Conservation (phyloP, 1,140 invertebrate species). For the Drosophila chauvacae region DNA sequence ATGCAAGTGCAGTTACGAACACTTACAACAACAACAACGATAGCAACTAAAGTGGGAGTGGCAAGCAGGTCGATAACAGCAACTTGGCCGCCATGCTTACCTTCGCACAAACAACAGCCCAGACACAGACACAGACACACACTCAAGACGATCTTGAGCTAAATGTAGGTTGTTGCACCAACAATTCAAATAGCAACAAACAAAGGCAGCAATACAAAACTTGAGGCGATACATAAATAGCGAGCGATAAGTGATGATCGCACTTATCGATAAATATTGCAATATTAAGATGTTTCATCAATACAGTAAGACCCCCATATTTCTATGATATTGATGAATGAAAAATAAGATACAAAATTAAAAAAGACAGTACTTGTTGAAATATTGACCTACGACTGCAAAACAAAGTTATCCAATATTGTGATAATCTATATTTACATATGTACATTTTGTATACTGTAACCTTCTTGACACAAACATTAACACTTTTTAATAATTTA, state of each 20-base stretch:
- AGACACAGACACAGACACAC: conserved; percentile 18
- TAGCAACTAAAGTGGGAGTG: conserved; percentile 51
- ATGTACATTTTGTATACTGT: neutral
- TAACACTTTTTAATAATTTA: neutral
- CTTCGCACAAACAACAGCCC: conserved; percentile 40
- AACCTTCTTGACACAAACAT: neutral
- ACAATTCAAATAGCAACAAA: conserved; percentile 29
- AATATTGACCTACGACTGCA: neutral
- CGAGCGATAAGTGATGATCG: conserved; percentile 12
- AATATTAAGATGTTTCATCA: neutral
- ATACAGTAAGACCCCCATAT: too few relatives aligned
- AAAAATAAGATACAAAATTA: too few relatives aligned
- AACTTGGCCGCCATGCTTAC: conserved; percentile 59
- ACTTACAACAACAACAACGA: conserved; percentile 27
- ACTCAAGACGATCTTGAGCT: conserved; percentile 75
- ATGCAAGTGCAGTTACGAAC: conserved; percentile 62
- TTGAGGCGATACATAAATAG: conserved; percentile 20
- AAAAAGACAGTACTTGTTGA: neutral
- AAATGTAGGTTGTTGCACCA: conserved; percentile 83
- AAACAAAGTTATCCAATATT: neutral
- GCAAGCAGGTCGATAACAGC: conserved; percentile 64
- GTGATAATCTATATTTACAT: neutral
- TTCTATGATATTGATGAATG: too few relatives aligned
- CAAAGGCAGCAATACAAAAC: conserved; percentile 30
- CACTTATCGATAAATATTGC: conserved; percentile 1